Conservation (phyloP, 2,113 vertebrate species). For the Diphyllodes magnificus region DNA sequence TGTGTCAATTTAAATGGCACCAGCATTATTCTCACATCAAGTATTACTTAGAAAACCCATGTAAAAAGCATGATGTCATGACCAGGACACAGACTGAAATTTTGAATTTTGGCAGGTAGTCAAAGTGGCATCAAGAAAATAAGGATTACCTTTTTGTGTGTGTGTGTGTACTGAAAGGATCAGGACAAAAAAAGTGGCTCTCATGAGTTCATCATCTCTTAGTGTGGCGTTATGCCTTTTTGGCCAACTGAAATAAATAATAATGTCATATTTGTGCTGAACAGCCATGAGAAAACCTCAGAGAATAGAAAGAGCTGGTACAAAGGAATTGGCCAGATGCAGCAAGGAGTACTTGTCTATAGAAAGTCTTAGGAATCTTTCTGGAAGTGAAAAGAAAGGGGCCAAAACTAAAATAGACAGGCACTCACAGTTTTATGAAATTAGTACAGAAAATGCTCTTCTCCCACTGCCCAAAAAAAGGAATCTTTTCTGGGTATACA, state of each 20-base stretch:
- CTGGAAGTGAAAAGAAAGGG: background rate
- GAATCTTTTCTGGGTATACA: background rate
- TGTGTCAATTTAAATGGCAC: background rate
- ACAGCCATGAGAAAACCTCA: background rate
- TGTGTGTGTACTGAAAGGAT: background rate
- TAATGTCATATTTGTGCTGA: background rate
- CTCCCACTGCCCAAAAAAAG: rapidly evolving
- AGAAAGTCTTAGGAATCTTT: background rate
- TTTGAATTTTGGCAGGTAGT: background rate
- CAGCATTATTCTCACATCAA: background rate
- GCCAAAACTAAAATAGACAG: background rate
- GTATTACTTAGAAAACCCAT: background rate
- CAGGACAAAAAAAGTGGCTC: background rate
- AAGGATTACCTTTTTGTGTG: background rate
- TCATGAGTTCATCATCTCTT: background rate
- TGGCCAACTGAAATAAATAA: background rate
- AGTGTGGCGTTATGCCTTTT: background rate
- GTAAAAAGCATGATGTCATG: background rate
- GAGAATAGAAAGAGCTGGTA: background rate
- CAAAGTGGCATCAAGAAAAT: background rate
- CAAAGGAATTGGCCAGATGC: background rate
- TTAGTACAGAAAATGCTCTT: background rate
- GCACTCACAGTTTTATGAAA: background rate
- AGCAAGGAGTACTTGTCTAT: background rate
- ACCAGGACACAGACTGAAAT: background rate